Evolutionary conservation across 2,113 vertebrate species (phyloP), one percentile per base, ranked within the genome.

Genomic region (Melanerpes formicivorus): DNA sequence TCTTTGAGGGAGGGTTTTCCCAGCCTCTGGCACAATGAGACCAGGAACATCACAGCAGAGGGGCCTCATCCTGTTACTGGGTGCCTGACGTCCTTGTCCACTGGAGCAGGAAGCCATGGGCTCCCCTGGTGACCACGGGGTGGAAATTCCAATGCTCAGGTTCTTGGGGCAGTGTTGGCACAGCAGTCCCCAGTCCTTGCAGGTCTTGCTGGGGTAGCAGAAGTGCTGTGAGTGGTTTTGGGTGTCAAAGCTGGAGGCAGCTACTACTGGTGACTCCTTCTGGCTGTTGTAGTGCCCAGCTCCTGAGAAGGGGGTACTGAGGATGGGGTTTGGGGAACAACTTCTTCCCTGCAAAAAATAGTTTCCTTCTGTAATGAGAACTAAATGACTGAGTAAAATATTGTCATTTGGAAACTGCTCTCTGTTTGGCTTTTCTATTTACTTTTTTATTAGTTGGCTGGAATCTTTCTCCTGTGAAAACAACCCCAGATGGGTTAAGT

Each of bases 361-460:
- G 11, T 30, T 84, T 18, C 26, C 23, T 69, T 87, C 67, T 80
- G 26, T 70, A 74, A 73, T 77, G 40, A 46, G 75, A 92, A 84
- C 50, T 27, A n/a, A 69, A 69, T 42, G 58, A 75, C 70, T 11
- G 3, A 58, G 75, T 70, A 26, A 93, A 96, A 87, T 26, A 92
- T 58, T 55, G 10, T 66, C 11, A 70, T 76, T 91, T 90, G 90
- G 76, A 95, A 91, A 70, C 48, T 78, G 25, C 12, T 72, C 25
- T 81, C 52, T 83, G 56, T n/a, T 93, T 74, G 62, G 59, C 19
- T 91, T 91, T 93, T 66, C 11, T 30, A 30, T 42, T 69, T 86
- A 11, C 66, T 65, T 74, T 25, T 63, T 80, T 73, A 52, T 62
- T 4, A 27, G 14, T 59, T 90, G 60, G 29, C 75, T 74, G 60